These are phyloP conservation scores for Himalopsyche japonica DNA, from an alignment of 2,888 invertebrate genomes.

Conservation along the genomic window DNA sequence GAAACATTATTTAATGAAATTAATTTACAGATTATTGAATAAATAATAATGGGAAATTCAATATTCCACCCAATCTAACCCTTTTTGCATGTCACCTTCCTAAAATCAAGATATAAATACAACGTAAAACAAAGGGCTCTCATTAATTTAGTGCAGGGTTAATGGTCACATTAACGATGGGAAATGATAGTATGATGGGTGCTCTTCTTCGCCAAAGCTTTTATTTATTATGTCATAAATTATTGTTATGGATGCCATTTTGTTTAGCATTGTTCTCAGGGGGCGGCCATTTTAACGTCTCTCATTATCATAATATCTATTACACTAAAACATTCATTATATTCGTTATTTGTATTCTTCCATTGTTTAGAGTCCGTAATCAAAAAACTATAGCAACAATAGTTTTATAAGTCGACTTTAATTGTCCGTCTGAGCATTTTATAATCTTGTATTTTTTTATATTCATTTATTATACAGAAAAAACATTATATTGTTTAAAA, in stretches of 20 bases:
- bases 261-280: background rate
- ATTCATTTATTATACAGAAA: too few relatives aligned
- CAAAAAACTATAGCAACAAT: background rate
- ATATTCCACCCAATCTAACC: background rate
- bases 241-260: background rate
- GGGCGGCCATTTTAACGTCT: background rate
- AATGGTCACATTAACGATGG: background rate
- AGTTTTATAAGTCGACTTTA: background rate
- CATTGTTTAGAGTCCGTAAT: background rate
- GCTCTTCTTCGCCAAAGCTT: background rate
- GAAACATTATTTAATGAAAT: too few relatives aligned
- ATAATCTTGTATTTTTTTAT: too few relatives aligned
- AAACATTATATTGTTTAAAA: too few relatives aligned
- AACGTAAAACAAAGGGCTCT: background rate
- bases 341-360: background rate
- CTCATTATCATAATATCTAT: constrained; percentile 1
- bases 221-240: background rate
- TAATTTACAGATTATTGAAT: background rate
- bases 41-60: background rate
- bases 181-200: background rate
- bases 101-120: background rate
- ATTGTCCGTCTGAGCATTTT: background rate
- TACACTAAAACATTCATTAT: background rate
- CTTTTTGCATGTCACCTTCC: background rate
- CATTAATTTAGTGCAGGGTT: background rate